Conservation (phyloP, 1,140 invertebrate genomes). For the Camponotus pennsylvanicus region DNA sequence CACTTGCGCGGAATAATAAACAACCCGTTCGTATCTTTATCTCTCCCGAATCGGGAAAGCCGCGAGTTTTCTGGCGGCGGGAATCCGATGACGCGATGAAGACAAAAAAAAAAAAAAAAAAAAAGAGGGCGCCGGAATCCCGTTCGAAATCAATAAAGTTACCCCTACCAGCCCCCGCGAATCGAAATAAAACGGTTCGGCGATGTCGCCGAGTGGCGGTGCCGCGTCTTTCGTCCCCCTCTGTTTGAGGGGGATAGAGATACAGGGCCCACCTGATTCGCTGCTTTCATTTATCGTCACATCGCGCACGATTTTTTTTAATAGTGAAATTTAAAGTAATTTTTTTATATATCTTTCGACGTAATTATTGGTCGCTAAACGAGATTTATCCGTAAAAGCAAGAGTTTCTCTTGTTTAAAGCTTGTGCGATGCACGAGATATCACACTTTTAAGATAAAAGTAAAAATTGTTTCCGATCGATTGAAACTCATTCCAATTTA, state of each 20-base stretch:
- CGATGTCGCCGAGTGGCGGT: constrained; percentile 78
- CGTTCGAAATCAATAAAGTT: constrained; percentile 75
- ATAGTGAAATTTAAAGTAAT: background rate
- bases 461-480: background rate
- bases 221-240: constrained; percentile 42
- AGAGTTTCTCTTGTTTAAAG: background rate
- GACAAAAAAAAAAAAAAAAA: background rate
- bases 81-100: constrained; percentile 37
- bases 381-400: background rate
- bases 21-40: constrained; percentile 66
- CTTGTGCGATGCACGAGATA: no score
- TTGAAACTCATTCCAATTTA: background rate
- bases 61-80: constrained; percentile 46
- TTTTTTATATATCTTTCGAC: background rate
- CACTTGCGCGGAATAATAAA: constrained; percentile 58
- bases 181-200: constrained; percentile 78
- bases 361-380: background rate
- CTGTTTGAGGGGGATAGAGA: background rate
- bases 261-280: constrained; percentile 3
- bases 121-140: constrained; percentile 31
- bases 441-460: background rate
- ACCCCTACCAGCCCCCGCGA: constrained; percentile 56
- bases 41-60: constrained; percentile 12
- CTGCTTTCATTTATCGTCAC: constrained; percentile 47
- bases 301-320: background rate